Conservation (phyloP, 1,140 invertebrate species). For the Mylabris phalerata region DNA sequence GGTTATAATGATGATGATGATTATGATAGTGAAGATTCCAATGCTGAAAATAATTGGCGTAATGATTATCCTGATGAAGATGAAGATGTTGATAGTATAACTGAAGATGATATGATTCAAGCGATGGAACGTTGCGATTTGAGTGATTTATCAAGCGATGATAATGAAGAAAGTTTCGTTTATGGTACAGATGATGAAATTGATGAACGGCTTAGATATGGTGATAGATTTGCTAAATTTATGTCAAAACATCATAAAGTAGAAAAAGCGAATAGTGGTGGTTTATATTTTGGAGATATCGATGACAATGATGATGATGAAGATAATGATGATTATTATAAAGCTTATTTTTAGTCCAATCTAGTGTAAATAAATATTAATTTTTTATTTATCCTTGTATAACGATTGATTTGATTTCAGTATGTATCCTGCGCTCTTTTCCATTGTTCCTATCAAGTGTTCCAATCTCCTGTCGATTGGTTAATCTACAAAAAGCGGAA, state of each 20-base stretch:
- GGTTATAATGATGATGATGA: constrained; percentile 34
- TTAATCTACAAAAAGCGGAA: too few relatives aligned
- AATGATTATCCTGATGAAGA: constrained; percentile 54
- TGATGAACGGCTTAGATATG: constrained; percentile 44
- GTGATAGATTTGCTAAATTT: constrained; percentile 50
- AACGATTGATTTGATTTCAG: too few relatives aligned
- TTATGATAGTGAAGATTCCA: constrained; percentile 47
- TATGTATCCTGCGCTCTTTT: too few relatives aligned
- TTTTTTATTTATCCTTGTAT: too few relatives aligned
- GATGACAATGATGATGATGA: constrained; percentile 27
- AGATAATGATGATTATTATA: constrained; percentile 27
- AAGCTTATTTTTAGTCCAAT: constrained; percentile 6
- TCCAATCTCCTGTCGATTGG: too few relatives aligned
- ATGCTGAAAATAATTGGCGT: constrained; percentile 51
- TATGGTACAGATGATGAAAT: constrained; percentile 44
- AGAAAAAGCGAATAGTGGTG: constrained; percentile 24
- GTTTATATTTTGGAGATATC: constrained; percentile 33
- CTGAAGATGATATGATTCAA: constrained; percentile 47
- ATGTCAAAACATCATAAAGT: constrained; percentile 43
- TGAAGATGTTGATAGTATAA: constrained; percentile 45
- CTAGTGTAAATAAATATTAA: background rate
- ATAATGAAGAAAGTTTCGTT: constrained; percentile 43
- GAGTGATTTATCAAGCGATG: constrained; percentile 46
- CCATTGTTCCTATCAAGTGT: too few relatives aligned
- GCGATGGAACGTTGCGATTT: constrained; percentile 26